Evolutionary conservation across 2,113 vertebrate species (phyloP), one percentile per base, ranked within the genome.

Genomic region (Apeltes quadracus): DNA sequence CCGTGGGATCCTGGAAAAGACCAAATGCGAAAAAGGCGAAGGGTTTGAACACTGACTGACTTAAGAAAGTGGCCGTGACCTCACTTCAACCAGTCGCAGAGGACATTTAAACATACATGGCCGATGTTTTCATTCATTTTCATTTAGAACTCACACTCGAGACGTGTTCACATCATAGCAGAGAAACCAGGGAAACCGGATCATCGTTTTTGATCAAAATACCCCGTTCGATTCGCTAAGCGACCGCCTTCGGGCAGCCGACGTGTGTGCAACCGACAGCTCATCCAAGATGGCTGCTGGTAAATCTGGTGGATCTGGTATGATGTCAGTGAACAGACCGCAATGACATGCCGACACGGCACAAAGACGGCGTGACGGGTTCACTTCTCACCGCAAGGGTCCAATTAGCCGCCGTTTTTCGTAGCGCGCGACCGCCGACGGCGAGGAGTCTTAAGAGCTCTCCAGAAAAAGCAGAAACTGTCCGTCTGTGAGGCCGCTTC

Each of bases 161-260:
- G 23, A 39, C 36, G 13, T 13, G 15, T 61, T 77, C 51, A 63
- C 76, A 76, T 84, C 76, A 84, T 48, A 75, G 34, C 81, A 84
- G 76, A 71, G 29, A n/a, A 57, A 62, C 59, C 69, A 62, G 20
- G 41, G n/a, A 63, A 50, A 38, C 3, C 10, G 7, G 9, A 29
- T 44, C 7, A 11, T 29, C 32, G n/a, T n/a, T 22, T 44, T 36
- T 38, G 5, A 20, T 13, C 16, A 61, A 23, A 9, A 34, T 7
- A 25, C 10, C 43, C 25, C 5, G 3, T 23, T 29, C 20, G 7
- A 68, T 61, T 34, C 20, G 34, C 0, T 14, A 34, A 22, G 22
- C 8, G 16, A 15, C 7, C 2, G 6, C 32, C 5, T 22, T 43
- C 38, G 32, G 11, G 13, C 4, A 22, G 22, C 50, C 39, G 34